Percentiles rank a stretch among this genome's conserved stretches.
phyloP scores from a whole-genome alignment of 2,113 vertebrate genomes.

The Chamaea fasciata region DNA sequence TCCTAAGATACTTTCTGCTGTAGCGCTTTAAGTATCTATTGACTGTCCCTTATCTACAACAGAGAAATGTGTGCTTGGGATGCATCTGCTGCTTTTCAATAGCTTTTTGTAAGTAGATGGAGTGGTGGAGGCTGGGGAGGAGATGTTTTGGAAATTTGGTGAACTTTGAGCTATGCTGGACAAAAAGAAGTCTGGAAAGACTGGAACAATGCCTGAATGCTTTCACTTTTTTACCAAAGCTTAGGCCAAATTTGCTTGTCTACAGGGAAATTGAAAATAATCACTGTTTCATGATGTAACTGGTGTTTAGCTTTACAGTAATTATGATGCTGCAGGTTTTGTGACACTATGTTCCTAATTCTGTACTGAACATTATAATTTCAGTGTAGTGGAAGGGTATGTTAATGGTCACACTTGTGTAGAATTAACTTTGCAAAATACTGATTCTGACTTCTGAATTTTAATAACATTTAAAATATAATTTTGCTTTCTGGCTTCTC shows the following conservation, averaged over 20 bases:
- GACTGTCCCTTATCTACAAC: background rate
- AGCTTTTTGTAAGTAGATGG: background rate
- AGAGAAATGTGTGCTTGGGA: background rate
- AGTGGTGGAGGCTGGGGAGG: background rate
- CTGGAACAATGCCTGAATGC: background rate
- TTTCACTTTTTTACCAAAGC: background rate
- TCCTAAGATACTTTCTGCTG: background rate
- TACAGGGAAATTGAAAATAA: background rate
- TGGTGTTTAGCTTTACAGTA: background rate
- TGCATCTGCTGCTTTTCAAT: background rate
- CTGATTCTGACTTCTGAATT: background rate
- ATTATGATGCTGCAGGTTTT: background rate
- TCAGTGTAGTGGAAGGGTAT: background rate
- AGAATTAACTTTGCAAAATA: background rate
- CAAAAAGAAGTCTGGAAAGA: background rate
- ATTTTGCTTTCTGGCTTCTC: background rate
- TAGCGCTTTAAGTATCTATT: background rate
- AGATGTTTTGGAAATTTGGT: background rate
- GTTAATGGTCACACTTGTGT: background rate
- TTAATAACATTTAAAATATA: background rate
- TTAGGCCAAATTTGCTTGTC: background rate
- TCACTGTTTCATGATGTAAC: background rate
- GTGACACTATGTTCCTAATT: background rate
- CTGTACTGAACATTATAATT: background rate
- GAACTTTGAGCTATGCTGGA: background rate